Evolutionary conservation across 2,113 vertebrate genomes (phyloP), one percentile per base, ranked within the genome.

Genomic region (Dipodomys spectabilis): DNA sequence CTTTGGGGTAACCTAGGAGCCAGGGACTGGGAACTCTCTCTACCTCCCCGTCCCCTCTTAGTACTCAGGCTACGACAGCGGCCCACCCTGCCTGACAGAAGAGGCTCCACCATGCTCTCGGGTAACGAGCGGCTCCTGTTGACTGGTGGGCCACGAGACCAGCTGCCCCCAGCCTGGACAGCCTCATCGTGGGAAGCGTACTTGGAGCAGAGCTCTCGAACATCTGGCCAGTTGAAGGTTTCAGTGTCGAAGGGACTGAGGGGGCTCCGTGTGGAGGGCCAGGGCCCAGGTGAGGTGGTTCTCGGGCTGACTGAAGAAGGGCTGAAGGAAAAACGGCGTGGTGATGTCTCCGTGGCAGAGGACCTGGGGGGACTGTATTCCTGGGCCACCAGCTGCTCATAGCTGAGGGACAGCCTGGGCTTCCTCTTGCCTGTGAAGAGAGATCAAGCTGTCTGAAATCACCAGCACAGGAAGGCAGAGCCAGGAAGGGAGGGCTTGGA

Each of bases 141-240:
- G 62, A 98, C 98, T 0, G 95, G 95, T 0, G 32, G 89, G 0
- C 91, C 79, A 0, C 95, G 86, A 0, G 95, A 73, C 57, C 89
- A 88, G 5, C 96, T 85, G 44, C 90, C 97, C 91, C 60, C 93
- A 4, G 91, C 86, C 87, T 67, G 96, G 1, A n/a, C 65, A 0
- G 32, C 88, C 0, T 84, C 90, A 0, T 75, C 92, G 0, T 82
- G 71, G 25, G 90, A 95, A 71, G 97, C 86, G 68, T 99, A 99
- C 91, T 98, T 99, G 86, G 98, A 98, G 87, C 99, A 97, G 64
- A 99, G 98, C 96, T 99, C 98, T 75, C 98, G 98, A 28, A 99
- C 99, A 0, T 99, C 98, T 0, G 99, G 99, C 99, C 99, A 99
- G 80, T 97, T 82, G 92, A 99, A 99, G 83, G 95, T 97, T 91